These are phyloP conservation scores for Pterois miles DNA, from an alignment of 2,797 vertebrate genomes.

Conservation along the genomic window DNA sequence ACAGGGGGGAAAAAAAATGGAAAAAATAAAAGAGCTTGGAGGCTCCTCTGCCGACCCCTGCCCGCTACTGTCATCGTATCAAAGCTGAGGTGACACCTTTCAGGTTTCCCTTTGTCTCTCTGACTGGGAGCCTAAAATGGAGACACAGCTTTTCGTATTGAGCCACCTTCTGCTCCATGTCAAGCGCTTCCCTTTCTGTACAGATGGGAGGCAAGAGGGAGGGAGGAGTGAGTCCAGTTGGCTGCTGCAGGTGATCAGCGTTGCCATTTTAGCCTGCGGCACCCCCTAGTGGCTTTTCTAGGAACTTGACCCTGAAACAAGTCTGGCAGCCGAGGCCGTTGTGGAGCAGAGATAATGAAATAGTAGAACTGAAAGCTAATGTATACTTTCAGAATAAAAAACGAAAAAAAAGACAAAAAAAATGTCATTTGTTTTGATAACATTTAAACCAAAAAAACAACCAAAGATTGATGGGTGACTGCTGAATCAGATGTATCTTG, in stretches of 20 bases:
- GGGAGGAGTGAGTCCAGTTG: slow-evolving; percentile 24
- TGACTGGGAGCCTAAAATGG: slow-evolving; percentile 63
- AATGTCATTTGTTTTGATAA: slow-evolving; percentile 40
- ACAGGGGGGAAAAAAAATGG: slow-evolving; percentile 19
- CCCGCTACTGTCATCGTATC: slow-evolving; percentile 64
- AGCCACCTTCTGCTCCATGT: slow-evolving; percentile 76
- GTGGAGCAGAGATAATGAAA: slow-evolving; percentile 39
- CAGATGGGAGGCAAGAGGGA: slow-evolving; percentile 12
- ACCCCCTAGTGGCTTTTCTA: slow-evolving; percentile 73
- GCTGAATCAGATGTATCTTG: slow-evolving; percentile 66
- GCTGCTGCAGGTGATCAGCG: slow-evolving; percentile 59
- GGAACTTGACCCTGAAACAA: slow-evolving; percentile 44
- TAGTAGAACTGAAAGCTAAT: slow-evolving; percentile 46
- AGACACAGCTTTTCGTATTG: slow-evolving; percentile 67
- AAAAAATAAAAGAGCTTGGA: slow-evolving; percentile 66
- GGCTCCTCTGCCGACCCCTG: slow-evolving; percentile 61
- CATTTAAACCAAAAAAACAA: slow-evolving; percentile 61
- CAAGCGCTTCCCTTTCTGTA: slow-evolving; percentile 58
- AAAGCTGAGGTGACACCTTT: slow-evolving; percentile 78
- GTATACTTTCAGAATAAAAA: slow-evolving; percentile 52
- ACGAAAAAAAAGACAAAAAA: slow-evolving; percentile 20
- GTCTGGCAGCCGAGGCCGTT: slow-evolving; percentile 40
- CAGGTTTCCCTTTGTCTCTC: slow-evolving; percentile 71
- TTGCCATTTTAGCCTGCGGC: slow-evolving; percentile 66
- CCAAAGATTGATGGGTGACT: slow-evolving; percentile 78